These are phyloP conservation scores for Ochropacha duplaris DNA, from an alignment of 2,888 invertebrate species.

Conservation along the genomic window DNA sequence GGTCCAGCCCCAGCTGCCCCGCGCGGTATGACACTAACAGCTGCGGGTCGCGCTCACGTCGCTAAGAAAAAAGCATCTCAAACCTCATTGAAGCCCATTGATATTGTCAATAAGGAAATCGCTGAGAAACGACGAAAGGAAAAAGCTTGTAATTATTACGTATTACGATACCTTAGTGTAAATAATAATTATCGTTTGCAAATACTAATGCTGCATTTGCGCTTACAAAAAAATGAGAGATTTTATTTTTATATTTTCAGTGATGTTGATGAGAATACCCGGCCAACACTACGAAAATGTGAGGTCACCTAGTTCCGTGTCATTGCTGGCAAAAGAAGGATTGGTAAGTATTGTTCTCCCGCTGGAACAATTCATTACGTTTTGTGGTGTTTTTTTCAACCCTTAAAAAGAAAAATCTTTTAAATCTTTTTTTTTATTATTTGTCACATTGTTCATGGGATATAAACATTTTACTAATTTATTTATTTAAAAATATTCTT, in stretches of 20 bases:
- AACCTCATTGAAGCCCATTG: constrained; percentile 55
- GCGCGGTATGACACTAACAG: constrained; percentile 66
- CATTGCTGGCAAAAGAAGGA: constrained; percentile 74
- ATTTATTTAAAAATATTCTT: not conserved
- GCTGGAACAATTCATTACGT: too few species aligned
- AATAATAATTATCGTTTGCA: too few species aligned
- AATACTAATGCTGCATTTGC: too few species aligned
- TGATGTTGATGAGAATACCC: constrained; percentile 77
- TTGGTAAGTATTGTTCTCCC: constrained; percentile 52
- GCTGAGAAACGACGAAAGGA: constrained; percentile 68
- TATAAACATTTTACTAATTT: not conserved
- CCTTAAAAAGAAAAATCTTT: too few species aligned
- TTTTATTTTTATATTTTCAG: constrained; percentile 35
- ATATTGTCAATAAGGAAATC: constrained; percentile 70
- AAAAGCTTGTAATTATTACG: constrained; percentile 59
- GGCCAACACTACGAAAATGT: constrained; percentile 78
- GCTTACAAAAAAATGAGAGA: not conserved
- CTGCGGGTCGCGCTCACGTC: constrained; percentile 66
- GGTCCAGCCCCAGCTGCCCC: constrained; percentile 20
- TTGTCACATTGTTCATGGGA: too few species aligned
- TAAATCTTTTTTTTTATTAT: too few species aligned
- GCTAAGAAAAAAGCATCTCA: constrained; percentile 59
- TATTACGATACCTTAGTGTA: too few species aligned
- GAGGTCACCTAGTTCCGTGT: constrained; percentile 71
- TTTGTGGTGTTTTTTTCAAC: too few species aligned